Percentiles rank a stretch among this genome's conserved stretches.
These are phyloP conservation scores for Ormyrus thymus DNA, from an alignment of 2,888 invertebrate genomes.

Conservation along the genomic window DNA sequence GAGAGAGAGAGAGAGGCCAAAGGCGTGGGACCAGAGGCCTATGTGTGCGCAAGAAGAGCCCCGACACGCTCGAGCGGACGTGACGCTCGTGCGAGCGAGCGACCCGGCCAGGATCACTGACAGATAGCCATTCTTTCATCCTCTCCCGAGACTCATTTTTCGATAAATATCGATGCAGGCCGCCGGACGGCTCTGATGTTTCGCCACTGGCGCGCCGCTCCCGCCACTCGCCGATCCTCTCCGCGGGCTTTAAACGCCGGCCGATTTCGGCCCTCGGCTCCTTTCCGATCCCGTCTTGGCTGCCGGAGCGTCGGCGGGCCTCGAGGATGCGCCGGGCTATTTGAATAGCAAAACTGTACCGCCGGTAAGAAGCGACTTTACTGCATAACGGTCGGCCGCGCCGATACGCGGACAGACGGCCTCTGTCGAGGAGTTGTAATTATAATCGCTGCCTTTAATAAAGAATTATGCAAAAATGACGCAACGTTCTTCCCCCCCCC, in stretches of 20 bases:
- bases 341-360: no score
- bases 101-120: conserved; percentile 52
- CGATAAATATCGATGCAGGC: conserved; percentile 33
- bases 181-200: not conserved
- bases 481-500: no score
- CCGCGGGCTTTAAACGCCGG: no score
- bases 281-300: no score
- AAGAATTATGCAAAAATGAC: no score
- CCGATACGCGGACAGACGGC: not conserved
- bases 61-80: conserved; percentile 59
- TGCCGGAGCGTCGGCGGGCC: not conserved
- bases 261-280: no score
- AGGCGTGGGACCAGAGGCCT: conserved; percentile 65
- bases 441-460: no score
- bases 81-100: conserved; percentile 41
- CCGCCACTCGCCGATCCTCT: no score
- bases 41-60: not conserved
- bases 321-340: not conserved
- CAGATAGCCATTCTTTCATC: conserved; percentile 59
- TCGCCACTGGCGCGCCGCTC: no score
- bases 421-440: no score
- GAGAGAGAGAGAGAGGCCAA: conserved; percentile 61
- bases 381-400: not conserved
- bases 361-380: no score
- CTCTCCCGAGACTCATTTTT: conserved; percentile 24